These are phyloP conservation scores for Ochropleura leucogaster DNA, from an alignment of 2,888 invertebrate species.

Conservation along the genomic window DNA sequence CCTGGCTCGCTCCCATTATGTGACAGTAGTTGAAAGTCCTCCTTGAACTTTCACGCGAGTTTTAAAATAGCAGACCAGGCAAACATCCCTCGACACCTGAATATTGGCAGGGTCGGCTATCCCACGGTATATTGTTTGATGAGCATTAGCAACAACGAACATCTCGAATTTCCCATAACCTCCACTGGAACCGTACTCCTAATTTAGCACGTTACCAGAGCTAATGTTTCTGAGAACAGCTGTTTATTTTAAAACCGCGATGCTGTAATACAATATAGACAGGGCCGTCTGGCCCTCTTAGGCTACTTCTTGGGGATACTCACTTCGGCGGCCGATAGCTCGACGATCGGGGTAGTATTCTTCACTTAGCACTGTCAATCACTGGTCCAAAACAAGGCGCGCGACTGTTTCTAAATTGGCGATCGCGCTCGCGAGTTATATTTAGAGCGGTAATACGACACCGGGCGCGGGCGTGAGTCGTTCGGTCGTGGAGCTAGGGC, in stretches of 20 bases:
- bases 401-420: constrained; percentile 89
- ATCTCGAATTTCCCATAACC: constrained; percentile 80
- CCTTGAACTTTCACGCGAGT: constrained; percentile 49
- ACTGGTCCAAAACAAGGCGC: constrained; percentile 89
- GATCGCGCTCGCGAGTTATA: constrained; percentile 89
- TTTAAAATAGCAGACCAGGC: constrained; percentile 46
- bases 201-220: constrained; percentile 85
- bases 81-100: constrained; percentile 39
- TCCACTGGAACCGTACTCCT: constrained; percentile 76
- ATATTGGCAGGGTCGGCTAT: constrained; percentile 36
- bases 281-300: constrained; percentile 60
- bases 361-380: constrained; percentile 90
- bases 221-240: constrained; percentile 86
- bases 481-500: constrained; percentile 82
- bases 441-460: constrained; percentile 90
- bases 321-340: constrained; percentile 78
- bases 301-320: constrained; percentile 77
- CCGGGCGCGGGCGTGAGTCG: constrained; percentile 87
- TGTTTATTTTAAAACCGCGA: constrained; percentile 88
- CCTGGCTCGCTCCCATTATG: constrained; percentile 51
- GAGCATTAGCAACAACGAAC: constrained; percentile 41
- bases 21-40: constrained; percentile 39
- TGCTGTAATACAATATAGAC: constrained; percentile 79
- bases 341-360: constrained; percentile 79
- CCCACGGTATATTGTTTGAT: constrained; percentile 14